Evolutionary conservation across 2,888 invertebrate species (phyloP), one percentile per base, ranked within the genome.

Genomic region (Drosophila leonis): DNA sequence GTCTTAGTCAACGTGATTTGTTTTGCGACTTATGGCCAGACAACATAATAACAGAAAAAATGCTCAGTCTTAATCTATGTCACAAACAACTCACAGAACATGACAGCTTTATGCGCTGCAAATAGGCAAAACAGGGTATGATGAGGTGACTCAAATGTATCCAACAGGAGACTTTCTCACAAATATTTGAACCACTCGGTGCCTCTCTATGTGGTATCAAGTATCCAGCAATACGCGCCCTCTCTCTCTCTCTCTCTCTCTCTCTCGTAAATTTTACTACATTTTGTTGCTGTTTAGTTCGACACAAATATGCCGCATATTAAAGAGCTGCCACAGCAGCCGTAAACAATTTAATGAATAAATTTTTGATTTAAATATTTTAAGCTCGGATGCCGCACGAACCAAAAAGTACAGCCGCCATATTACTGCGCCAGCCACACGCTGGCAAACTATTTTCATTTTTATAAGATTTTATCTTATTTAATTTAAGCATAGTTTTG

Each of bases 401-500:
- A 42, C 9, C 24, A 31, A 18, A 46, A 18, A 56, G 31, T 24
- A 48, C 24, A 12, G n/a, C 31, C 31, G 29, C 31, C 41, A 31
- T 44, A 24, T 44, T 24, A 24, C 24, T 13, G 20, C 31, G 31
- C 31, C 44, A 35, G 9, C 41, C 29, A 31, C 55, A 33, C 15
- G 72, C 49, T 69, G 66, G 59, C 9, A 63, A 79, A 79, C 80
- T 79, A 79, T 79, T 79, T 79, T 79, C 78, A 73, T 84, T 88
- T 88, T 88, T 88, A 88, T 80, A 75, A 86, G 86, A 84, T 84
- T 80, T 72, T 78, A 84, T 84, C 86, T 76, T 80, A 88, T 84
- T 84, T 86, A 84, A 84, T 84, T 88, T 88, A 75, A 88, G 69
- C 86, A 84, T 88, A 85, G 71, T 84, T 88, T 80, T 80, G 71